phyloP scores from a whole-genome alignment of 2,888 invertebrate genomes.

The Phania funesta region DNA sequence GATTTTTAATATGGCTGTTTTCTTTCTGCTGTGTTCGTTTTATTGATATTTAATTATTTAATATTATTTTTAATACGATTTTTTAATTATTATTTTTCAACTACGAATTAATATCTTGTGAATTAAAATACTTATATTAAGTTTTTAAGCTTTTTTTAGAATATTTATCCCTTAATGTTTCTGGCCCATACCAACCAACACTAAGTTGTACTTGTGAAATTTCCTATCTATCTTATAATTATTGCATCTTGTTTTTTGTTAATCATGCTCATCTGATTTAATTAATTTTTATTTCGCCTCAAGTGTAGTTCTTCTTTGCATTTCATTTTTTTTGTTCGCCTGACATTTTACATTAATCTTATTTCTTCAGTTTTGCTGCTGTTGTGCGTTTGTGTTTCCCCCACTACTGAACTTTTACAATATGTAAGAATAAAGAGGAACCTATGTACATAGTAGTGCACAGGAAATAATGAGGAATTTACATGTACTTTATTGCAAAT shows the following conservation, averaged over 20 bases:
- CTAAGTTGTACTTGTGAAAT: background rate
- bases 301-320: conserved; percentile 10
- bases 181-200: background rate
- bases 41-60: no score
- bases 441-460: background rate
- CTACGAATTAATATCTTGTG: no score
- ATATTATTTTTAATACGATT: no score
- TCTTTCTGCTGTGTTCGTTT: no score
- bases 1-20: no score
- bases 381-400: background rate
- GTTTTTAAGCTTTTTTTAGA: no score
- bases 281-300: conserved; percentile 32
- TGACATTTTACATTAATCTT: conserved; percentile 59
- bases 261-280: conserved; percentile 53
- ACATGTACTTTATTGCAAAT: no score
- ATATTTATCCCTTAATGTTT: background rate
- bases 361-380: conserved; percentile 17
- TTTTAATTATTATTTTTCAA: no score
- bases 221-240: conserved; percentile 19
- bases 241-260: conserved; percentile 53
- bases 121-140: no score
- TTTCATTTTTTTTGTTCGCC: background rate
- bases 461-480: conserved; percentile 6
- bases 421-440: background rate
- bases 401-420: background rate